Base-by-base conservation (phyloP, 2,888 invertebrate species). In the Trachelus stipa region DNA sequence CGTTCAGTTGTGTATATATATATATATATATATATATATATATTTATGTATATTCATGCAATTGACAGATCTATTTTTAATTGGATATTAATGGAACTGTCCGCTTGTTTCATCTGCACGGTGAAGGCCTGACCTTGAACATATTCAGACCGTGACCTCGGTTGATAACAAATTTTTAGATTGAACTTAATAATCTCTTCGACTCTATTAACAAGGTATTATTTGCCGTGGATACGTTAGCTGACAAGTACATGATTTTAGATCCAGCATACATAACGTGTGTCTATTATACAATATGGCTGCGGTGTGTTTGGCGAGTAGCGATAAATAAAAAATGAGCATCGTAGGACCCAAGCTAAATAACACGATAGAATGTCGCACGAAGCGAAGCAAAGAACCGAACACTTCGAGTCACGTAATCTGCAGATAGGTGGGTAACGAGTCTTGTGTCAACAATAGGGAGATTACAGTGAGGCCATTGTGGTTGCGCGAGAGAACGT, bases 1-100 rank as follows among this genome's bases (percentile, higher is more conserved):
- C 86, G 83, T 85, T 87, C 81, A 77, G 9, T 56, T 1, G 15
- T 15, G 4, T 37, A 15, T 40, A 0, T 15, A 0, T 40, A 0
- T 40, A 4, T 15, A 12, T 37, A 12, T 37, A 15, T 40, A 4
- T 37, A 37, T 37, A 4, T 37, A 15, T 15, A 40, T 40, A 6
- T 40, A 23, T 37, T 12, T 40, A 40, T 40, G 2, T 40, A 56
- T 9, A 56, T 23, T 56, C 23, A 56, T 23, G 9, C 56, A 56
- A 6, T 40, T 23, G 40, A 6, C 6, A 40, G 23, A 56, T 9
- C 9, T 23, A 56, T 56, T 56, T 56, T 23, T 23, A 40, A 23
- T 56, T 56, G 9, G 23, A 23, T 23, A 56, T 56, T 23, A 56
- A 23, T 56, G 23, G 23, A 56, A 2, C 23, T 1, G 2, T 23